Base-by-base conservation (phyloP, 2,888 invertebrate species). In the Melieria picta region DNA sequence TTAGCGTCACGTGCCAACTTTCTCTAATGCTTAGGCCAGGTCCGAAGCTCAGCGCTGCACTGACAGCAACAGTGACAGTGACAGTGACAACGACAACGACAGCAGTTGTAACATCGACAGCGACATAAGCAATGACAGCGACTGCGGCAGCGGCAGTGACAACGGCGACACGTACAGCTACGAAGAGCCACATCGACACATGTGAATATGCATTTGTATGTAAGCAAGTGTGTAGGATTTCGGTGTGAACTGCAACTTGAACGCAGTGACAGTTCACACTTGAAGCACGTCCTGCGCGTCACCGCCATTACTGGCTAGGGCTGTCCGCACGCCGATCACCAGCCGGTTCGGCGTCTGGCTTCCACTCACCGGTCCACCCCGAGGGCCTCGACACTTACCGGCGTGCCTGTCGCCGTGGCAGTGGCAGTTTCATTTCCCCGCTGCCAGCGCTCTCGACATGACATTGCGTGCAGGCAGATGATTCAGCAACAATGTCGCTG, bases 401-500 rank as follows among this genome's bases (percentile, higher is more conserved):
- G 5, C 52, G 13, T 13, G 13, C 4, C 4, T 6, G 11, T 52
- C 9, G 11, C 13, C 6, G 5, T 52, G 11, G 6, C 10, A 5
- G 11, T 57, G 9, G n/a, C 71, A 68, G 69, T 74, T 74, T 72
- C 69, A 71, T 75, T 74, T 74, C 73, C 73, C 65, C 42, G 52
- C 60, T 76, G 76, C 74, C 76, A 76, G 70, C 74, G 73, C 64
- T 74, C 71, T 72, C 55, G 62, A 76, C 76, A 73, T 76, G 76
- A 74, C 73, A 73, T 73, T 74, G 74, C 74, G 75, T 79, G 73
- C 74, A 74, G 66, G 65, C 74, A 75, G 75, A 73, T 76, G 74
- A 77, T 77, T 79, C 79, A 81, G 76, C 79, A 79, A 13, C 57
- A 57, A 57, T 57, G 57, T 57, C 30, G n/a, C 9, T 30, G 5